Percentiles rank a stretch among this genome's conserved stretches.
These are phyloP conservation scores for Myxocyprinus asiaticus DNA, from an alignment of 2,113 vertebrate species.

Conservation along the genomic window DNA sequence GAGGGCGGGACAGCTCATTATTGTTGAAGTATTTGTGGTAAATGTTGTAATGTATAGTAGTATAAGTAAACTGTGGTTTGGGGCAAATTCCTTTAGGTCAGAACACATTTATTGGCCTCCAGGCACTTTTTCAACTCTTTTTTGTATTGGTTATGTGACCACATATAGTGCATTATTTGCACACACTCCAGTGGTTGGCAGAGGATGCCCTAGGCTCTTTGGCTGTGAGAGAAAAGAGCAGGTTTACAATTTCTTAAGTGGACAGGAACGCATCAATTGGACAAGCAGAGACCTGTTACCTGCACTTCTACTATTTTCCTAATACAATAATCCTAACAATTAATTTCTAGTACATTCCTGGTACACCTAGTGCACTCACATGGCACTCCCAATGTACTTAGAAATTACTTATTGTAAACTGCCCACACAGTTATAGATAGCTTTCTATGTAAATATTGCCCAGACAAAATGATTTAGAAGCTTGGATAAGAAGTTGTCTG, in stretches of 20 bases:
- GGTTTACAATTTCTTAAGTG: constrained; percentile 2
- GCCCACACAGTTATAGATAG: background rate
- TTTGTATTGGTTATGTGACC: background rate
- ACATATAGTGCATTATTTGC: too few species aligned
- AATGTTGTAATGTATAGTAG: background rate
- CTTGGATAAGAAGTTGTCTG: too few species aligned
- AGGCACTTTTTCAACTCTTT: background rate
- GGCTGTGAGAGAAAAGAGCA: constrained; percentile 13
- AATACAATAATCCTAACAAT: background rate
- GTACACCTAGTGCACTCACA: background rate
- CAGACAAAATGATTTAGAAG: too few species aligned
- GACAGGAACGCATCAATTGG: background rate
- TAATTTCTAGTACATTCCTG: background rate
- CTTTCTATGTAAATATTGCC: too few species aligned
- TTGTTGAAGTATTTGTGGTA: background rate
- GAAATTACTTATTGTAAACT: background rate
- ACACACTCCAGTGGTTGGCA: too few species aligned
- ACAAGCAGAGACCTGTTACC: constrained; percentile 15
- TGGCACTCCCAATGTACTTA: background rate
- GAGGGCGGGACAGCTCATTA: too few species aligned
- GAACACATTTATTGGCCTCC: background rate
- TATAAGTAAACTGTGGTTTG: background rate
- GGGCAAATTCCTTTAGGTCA: background rate
- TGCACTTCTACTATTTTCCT: too few species aligned
- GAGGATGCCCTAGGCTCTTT: background rate